Percentiles rank a stretch among this genome's conserved stretches.
Conservation (phyloP, 92 coral and sea anemone species). For the Phenganax marumi region DNA sequence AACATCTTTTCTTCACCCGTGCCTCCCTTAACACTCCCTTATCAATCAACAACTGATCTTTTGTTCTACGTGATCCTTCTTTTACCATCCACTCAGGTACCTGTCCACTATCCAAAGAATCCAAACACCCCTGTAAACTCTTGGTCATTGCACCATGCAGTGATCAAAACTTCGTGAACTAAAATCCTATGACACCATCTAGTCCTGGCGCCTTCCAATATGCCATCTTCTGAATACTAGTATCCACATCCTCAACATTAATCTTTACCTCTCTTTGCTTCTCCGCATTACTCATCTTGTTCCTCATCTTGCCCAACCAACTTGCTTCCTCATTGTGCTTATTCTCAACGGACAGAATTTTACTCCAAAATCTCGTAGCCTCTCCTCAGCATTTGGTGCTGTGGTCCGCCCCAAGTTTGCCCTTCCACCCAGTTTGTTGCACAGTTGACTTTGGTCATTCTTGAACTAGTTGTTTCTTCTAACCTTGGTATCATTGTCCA, state of each 20-base stretch:
- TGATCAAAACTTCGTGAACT: too few relatives aligned
- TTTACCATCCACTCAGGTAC: too few relatives aligned
- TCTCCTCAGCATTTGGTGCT: not conserved
- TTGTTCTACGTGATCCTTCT: conserved; percentile 16
- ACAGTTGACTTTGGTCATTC: conserved; percentile 28
- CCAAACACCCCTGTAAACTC: too few relatives aligned
- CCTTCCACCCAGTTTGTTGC: conserved; percentile 26
- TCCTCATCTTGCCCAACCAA: conserved; percentile 28
- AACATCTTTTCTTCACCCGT: conserved; percentile 30
- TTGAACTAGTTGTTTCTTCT: conserved; percentile 17
- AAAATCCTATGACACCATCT: too few relatives aligned
- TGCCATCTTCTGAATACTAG: too few relatives aligned
- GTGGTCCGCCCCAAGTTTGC: conserved; percentile 14
- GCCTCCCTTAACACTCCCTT: conserved; percentile 35
- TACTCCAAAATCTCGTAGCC: not conserved
- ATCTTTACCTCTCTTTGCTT: not conserved
- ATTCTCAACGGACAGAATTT: not conserved
- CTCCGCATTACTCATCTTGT: conserved; percentile 25
- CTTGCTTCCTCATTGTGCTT: conserved; percentile 14
- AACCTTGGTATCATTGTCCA: not conserved
- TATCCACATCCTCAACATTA: too few relatives aligned
- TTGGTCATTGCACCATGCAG: too few relatives aligned
- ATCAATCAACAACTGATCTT: conserved; percentile 35
- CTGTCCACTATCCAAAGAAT: too few relatives aligned
- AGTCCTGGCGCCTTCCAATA: too few relatives aligned